Conservation (phyloP, 2,888 invertebrate genomes). For the Xestia ashworthii region DNA sequence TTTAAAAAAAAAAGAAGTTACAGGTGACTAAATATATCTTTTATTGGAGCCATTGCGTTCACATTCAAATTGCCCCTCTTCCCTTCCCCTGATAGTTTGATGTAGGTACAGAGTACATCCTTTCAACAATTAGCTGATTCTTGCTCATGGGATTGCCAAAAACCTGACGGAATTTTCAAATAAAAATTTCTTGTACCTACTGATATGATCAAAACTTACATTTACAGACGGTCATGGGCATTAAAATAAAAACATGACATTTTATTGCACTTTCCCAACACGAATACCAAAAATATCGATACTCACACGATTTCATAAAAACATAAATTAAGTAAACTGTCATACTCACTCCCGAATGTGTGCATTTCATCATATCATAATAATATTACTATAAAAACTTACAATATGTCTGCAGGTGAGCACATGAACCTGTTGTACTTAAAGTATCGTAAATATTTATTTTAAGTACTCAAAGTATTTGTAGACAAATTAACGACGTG, state of each 20-base stretch:
- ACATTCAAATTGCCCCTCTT: too few relatives aligned
- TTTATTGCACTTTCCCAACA: slow-evolving; percentile 32
- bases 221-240: neutral
- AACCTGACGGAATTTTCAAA: neutral
- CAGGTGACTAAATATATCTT: too few relatives aligned
- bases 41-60: too few relatives aligned
- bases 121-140: too few relatives aligned
- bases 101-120: too few relatives aligned
- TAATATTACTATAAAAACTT: slow-evolving; percentile 32
- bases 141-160: too few relatives aligned
- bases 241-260: slow-evolving; percentile 18
- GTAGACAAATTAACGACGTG: slow-evolving; percentile 42
- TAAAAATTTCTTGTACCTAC: too few relatives aligned
- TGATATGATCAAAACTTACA: neutral
- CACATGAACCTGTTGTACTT: slow-evolving; percentile 6
- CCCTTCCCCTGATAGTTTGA: too few relatives aligned
- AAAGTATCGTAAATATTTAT: slow-evolving; percentile 47
- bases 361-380: slow-evolving; percentile 24
- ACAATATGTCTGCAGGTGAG: slow-evolving; percentile 5
- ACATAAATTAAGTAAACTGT: slow-evolving; percentile 38
- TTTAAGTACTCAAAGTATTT: slow-evolving; percentile 41
- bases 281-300: neutral
- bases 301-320: slow-evolving; percentile 35
- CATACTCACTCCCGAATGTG: neutral
- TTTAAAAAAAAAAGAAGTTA: too few relatives aligned